Conservation (phyloP, 2,113 vertebrate species). For the Axis porcinus region DNA sequence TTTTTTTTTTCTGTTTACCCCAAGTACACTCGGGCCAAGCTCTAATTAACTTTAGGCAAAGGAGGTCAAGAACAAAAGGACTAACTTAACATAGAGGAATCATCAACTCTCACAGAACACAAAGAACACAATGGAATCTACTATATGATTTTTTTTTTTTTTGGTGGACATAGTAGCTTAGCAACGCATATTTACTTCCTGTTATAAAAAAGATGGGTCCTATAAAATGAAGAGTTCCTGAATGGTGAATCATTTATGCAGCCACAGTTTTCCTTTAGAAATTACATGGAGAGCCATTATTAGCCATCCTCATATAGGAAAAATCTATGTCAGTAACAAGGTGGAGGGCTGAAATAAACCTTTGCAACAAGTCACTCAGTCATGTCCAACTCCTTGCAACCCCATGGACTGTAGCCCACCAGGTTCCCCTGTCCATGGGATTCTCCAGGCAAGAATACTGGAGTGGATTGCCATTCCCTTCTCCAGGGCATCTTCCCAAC, state of each 20-base stretch:
- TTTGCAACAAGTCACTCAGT: not conserved
- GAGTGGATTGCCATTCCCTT: not conserved
- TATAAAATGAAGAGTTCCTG: constrained; percentile 66
- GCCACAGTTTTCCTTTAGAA: constrained; percentile 41
- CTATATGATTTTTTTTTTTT: constrained; percentile 52
- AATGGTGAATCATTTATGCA: constrained; percentile 64
- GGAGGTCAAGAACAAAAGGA: constrained; percentile 46
- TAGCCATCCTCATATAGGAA: not conserved
- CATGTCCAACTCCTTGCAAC: not conserved
- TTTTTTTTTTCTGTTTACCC: constrained; percentile 4
- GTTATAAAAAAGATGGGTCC: constrained; percentile 70
- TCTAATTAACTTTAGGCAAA: constrained; percentile 46
- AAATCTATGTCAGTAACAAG: not conserved
- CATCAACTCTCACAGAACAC: constrained; percentile 49
- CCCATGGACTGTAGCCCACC: not conserved
- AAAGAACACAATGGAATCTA: constrained; percentile 51
- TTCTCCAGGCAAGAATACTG: not conserved
- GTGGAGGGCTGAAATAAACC: not conserved
- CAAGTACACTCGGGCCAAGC: not conserved
- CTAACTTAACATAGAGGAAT: constrained; percentile 6
- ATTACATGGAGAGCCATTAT: not conserved
- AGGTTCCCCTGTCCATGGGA: not conserved
- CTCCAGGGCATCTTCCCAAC: not conserved
- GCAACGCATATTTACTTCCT: constrained; percentile 66
- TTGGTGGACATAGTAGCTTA: constrained; percentile 63